A percentile compares a stretch with the other conserved stretches of the same genome.
phyloP scores from a whole-genome alignment of 35 echinoderm and acorn worm genomes.

The Heliocidaris tuberculata region DNA sequence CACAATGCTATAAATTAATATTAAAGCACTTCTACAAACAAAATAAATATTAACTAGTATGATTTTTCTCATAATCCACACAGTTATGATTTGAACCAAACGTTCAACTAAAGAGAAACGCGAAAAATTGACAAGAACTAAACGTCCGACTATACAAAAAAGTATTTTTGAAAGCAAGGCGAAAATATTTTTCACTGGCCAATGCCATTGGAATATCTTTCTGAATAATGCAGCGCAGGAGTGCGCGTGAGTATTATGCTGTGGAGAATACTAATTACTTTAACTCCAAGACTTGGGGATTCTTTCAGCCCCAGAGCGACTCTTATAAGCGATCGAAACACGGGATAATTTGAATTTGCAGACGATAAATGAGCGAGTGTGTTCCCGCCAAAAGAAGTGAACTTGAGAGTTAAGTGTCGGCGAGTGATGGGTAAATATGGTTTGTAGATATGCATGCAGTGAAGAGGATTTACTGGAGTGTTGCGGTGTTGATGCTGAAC shows the following conservation, averaged over 20 bases:
- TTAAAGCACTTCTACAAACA: no score
- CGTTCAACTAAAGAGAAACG: no score
- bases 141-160: no score
- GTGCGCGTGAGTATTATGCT: neutral
- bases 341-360: constrained; percentile 4
- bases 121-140: no score
- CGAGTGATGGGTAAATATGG: neutral
- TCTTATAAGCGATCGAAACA: neutral
- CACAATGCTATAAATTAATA: no score
- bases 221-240: neutral
- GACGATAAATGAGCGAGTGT: neutral
- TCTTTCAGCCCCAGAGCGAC: neutral
- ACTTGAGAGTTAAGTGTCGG: neutral
- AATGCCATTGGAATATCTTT: neutral
- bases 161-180: neutral
- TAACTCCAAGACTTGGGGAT: neutral
- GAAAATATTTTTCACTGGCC: neutral
- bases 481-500: neutral
- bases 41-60: no score
- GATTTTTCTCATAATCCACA: no score
- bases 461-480: neutral
- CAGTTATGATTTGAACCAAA: no score
- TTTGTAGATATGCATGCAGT: neutral
- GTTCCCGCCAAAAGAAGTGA: constrained; percentile 4
- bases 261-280: constrained; percentile 13